A percentile compares a stretch with the other conserved stretches of the same genome.
These are phyloP conservation scores for Helleia helle DNA, from an alignment of 2,888 invertebrate genomes.

Conservation along the genomic window DNA sequence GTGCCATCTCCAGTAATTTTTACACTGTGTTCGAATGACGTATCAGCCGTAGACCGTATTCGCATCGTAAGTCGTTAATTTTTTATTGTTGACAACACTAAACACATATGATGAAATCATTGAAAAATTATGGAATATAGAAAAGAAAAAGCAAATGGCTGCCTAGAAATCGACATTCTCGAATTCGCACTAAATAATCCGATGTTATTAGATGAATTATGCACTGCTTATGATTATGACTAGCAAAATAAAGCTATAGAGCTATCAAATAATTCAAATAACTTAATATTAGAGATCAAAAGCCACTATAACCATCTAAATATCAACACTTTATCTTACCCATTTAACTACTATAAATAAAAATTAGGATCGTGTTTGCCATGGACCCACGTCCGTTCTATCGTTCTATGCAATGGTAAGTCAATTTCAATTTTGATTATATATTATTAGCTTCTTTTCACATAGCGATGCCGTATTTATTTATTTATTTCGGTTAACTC, in stretches of 20 bases:
- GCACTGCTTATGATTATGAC: constrained; percentile 73
- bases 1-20: no score
- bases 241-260: constrained; percentile 70
- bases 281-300: constrained; percentile 49
- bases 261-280: constrained; percentile 46
- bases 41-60: no score
- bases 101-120: constrained; percentile 20
- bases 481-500: constrained; percentile 3
- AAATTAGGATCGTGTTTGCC: constrained; percentile 36
- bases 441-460: background rate
- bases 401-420: constrained; percentile 39
- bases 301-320: constrained; percentile 40
- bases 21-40: no score
- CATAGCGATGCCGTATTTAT: background rate
- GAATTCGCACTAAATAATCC: constrained; percentile 62
- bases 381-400: constrained; percentile 54
- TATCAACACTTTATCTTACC: constrained; percentile 45
- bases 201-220: constrained; percentile 75
- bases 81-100: constrained; percentile 16
- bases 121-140: constrained; percentile 30
- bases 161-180: constrained; percentile 63
- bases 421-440: constrained; percentile 23
- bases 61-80: no score
- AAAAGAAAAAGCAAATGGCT: constrained; percentile 73
- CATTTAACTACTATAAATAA: constrained; percentile 40